These are phyloP conservation scores for Acromyrmex heyeri DNA, from an alignment of 1,140 invertebrate genomes.

Conservation along the genomic window DNA sequence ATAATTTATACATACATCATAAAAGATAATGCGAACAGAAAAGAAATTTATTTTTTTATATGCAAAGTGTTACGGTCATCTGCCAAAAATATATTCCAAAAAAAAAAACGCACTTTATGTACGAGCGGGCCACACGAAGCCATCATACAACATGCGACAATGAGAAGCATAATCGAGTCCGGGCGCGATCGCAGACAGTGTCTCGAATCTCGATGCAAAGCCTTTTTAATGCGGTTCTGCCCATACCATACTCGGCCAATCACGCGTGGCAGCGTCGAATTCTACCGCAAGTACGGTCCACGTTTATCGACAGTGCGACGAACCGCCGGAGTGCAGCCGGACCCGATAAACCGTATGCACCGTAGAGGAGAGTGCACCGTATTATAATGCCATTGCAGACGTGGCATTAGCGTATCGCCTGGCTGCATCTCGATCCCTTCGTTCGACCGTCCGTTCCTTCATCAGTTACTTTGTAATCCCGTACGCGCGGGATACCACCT, in stretches of 20 bases:
- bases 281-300: constrained; percentile 26
- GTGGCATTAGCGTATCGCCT: constrained; percentile 77
- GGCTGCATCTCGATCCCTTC: constrained; percentile 73
- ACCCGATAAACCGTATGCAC: constrained; percentile 49
- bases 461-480: constrained; percentile 67
- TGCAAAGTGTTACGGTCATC: not conserved
- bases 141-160: constrained; percentile 34
- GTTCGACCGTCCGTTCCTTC: constrained; percentile 69
- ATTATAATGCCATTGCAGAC: constrained; percentile 78
- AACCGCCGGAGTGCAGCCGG: constrained; percentile 15
- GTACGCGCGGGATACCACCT: constrained; percentile 69
- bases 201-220: constrained; percentile 68
- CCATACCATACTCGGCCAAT: constrained; percentile 47
- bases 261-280: constrained; percentile 54
- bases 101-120: not conserved
- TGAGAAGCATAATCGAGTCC: constrained; percentile 65
- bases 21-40: not conserved
- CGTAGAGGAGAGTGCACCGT: constrained; percentile 64
- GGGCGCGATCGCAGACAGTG: constrained; percentile 52
- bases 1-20: not conserved
- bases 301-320: constrained; percentile 61
- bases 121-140: not conserved
- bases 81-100: not conserved
- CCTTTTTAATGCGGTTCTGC: constrained; percentile 68
- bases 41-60: not conserved